phyloP scores from a whole-genome alignment of 2,113 vertebrate genomes.

The Accipiter cooperii region DNA sequence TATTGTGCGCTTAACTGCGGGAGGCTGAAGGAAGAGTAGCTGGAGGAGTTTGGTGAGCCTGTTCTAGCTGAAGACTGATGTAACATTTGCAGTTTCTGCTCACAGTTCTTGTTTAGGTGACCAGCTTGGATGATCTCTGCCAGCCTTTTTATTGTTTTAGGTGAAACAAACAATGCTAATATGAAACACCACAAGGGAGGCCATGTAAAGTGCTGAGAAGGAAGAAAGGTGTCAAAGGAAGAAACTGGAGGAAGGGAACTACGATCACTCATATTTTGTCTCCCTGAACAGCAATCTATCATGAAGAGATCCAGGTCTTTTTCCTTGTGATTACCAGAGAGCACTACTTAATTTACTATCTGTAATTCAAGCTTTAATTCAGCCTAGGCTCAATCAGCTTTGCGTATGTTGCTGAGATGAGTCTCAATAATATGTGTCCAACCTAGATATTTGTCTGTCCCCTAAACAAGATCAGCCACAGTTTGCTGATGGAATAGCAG shows the following conservation, averaged over 20 bases:
- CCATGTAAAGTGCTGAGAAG: neutral
- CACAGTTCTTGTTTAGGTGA: neutral
- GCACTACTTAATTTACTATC: neutral
- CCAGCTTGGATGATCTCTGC: neutral
- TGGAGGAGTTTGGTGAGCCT: neutral
- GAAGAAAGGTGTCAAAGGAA: neutral
- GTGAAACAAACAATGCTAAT: neutral
- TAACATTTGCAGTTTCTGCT: neutral
- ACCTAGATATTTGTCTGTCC: neutral
- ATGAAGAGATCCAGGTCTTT: neutral
- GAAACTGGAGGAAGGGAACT: neutral
- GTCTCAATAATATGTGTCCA: neutral
- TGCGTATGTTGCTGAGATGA: accelerated
- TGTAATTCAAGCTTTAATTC: neutral
- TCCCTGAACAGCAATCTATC: neutral
- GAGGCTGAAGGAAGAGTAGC: neutral
- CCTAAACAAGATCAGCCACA: neutral
- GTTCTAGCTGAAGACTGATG: neutral
- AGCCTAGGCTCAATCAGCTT: neutral
- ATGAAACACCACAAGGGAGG: neutral
- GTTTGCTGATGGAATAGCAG: neutral
- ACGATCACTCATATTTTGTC: neutral
- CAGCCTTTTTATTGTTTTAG: neutral
- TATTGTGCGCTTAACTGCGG: neutral
- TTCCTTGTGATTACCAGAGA: neutral